Conservation (phyloP, 2,113 vertebrate species). For the Corythoichthys intestinalis region DNA sequence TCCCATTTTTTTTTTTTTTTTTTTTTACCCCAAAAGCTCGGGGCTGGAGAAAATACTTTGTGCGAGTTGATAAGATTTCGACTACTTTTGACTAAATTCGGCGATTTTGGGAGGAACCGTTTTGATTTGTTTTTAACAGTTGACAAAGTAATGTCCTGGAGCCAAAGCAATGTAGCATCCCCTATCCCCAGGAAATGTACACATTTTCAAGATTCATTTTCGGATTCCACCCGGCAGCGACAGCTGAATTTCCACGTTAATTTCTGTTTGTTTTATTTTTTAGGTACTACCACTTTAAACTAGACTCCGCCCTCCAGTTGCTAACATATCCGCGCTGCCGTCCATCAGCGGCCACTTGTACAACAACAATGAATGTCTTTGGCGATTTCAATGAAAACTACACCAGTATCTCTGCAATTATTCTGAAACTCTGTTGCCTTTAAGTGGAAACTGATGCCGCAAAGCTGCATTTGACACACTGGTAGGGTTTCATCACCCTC, state of each 20-base stretch:
- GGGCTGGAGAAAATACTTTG: no score
- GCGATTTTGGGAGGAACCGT: no score
- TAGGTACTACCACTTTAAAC: slow-evolving; percentile 52
- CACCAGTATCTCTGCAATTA: slow-evolving; percentile 5
- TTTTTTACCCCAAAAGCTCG: no score
- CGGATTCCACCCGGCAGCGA: not conserved
- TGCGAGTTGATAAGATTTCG: no score
- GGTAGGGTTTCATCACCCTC: slow-evolving; percentile 44
- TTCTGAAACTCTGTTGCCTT: slow-evolving; percentile 10
- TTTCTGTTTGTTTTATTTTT: not conserved
- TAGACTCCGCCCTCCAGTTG: slow-evolving; percentile 51
- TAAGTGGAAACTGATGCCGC: slow-evolving; percentile 1
- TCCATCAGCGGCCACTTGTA: slow-evolving; percentile 40
- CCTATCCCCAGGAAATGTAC: no score
- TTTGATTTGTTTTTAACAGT: no score
- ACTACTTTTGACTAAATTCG: no score
- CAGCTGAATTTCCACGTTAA: not conserved
- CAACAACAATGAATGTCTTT: slow-evolving; percentile 66
- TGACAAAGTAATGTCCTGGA: no score
- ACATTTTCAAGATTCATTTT: no score
- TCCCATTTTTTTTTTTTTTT: no score
- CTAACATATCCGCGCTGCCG: slow-evolving; percentile 29
- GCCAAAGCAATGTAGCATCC: no score
- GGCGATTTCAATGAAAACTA: slow-evolving; percentile 24
- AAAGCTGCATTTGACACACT: not conserved